Evolutionary conservation across 1,140 invertebrate genomes (phyloP), one percentile per base, ranked within the genome.

Genomic region (Berghia stephanieae): DNA sequence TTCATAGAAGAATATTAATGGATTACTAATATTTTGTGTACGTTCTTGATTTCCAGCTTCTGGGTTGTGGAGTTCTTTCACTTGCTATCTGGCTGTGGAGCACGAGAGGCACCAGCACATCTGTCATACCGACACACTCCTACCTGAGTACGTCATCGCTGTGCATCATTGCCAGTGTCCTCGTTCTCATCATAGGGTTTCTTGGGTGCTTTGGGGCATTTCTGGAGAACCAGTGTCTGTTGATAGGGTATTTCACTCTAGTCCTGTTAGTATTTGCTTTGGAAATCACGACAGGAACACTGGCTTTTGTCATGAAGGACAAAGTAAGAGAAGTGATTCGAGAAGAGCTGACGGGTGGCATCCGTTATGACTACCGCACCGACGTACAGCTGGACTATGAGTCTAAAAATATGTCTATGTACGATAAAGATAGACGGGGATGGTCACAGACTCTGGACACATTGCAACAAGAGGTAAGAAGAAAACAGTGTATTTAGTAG

Each of bases 181-280:
- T 97, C 40, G 93, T 97, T 85, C 92, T 96, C 46, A 89, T 95
- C 49, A 93, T 96, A 42, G 94, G 95, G 3, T 94, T 97, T 88
- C 92, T 97, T 55, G 96, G 96, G 60, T 98, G 96, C 87, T 96
- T 94, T 88, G 96, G 96, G 52, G 94, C 95, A 5, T 92, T 94
- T 63, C 92, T 93, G 78, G 95, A 97, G 89, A 96, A 93, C 70
- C 94, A 94, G 83, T 96, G 95, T 88, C 93, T 96, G 91, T 92
- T 98, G 6, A 92, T 93, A 36, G 91, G 93, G 83, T 96, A 96
- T 89, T 95, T 96, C 86, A 92, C 93, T 74, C 87, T 95, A 82
- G 94, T 96, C n/a, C 92, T 95, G 63, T 87, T 95, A 57, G 91
- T 95, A 79, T 94, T 96, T 88, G 90, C 94, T 75, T 91, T 94